Evolutionary conservation across 1,140 invertebrate species (phyloP).

Genomic region (Euura lappo): DNA sequence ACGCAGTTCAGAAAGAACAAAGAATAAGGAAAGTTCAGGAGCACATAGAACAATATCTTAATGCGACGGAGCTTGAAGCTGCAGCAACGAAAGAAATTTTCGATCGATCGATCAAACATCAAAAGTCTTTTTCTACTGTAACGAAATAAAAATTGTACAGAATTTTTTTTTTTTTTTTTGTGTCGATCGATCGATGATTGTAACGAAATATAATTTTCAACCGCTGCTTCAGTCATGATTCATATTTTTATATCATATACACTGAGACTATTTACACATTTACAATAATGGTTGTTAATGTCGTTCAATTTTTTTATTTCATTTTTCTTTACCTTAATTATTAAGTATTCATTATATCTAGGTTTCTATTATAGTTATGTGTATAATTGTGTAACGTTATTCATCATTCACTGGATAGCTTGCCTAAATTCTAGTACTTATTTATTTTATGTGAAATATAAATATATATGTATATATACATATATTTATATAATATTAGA

Average conservation of each 20-base stretch:
- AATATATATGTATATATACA: slow-evolving; percentile 7
- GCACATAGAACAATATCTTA: background rate
- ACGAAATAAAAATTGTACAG: background rate
- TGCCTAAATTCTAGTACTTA: background rate
- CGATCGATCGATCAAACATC: background rate
- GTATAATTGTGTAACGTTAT: background rate
- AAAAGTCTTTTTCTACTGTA: too few relatives aligned
- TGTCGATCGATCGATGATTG: background rate
- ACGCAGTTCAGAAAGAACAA: background rate
- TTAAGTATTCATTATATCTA: background rate
- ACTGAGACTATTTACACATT: slow-evolving; percentile 9
- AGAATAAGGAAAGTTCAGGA: background rate
- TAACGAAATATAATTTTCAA: background rate
- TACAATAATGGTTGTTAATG: background rate
- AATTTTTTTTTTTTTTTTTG: background rate
- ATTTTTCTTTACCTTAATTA: background rate
- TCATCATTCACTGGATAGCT: slow-evolving; percentile 8
- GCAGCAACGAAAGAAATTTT: background rate
- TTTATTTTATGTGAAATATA: slow-evolving; percentile 9
- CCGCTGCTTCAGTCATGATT: background rate
- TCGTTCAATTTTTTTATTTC: too few relatives aligned
- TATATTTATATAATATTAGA: background rate
- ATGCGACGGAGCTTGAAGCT: background rate
- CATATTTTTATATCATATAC: background rate
- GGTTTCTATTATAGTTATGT: background rate